Conservation (phyloP, 1,140 invertebrate genomes). For the Sarcophaga bullata region DNA sequence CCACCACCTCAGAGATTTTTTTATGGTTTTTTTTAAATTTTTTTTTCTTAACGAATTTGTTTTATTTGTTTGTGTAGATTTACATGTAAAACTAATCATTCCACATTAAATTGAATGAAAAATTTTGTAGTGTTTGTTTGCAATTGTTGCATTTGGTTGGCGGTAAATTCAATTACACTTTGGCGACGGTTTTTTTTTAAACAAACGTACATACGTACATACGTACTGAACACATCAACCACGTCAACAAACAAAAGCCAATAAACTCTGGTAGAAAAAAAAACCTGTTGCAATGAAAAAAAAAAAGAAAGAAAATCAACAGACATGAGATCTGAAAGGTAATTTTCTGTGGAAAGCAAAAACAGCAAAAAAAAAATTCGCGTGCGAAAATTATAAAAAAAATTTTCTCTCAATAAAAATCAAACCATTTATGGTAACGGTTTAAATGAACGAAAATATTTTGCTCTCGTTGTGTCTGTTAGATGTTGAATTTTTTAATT, state of each 20-base stretch:
- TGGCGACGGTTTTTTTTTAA: slow-evolving; percentile 29
- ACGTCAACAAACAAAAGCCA: background rate
- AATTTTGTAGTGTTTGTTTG: no score
- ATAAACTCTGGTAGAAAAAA: background rate
- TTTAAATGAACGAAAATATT: background rate
- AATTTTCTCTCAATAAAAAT: slow-evolving; percentile 21
- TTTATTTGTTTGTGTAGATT: no score
- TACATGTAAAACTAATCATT: no score
- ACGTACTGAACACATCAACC: background rate
- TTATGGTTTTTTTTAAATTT: no score
- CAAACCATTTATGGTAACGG: slow-evolving; percentile 18
- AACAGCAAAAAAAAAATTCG: slow-evolving; percentile 27
- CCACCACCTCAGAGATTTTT: no score
- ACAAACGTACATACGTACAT: background rate
- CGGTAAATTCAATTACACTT: slow-evolving; percentile 36
- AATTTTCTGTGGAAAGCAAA: background rate
- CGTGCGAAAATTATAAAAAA: slow-evolving; percentile 36
- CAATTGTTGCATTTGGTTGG: slow-evolving; percentile 5
- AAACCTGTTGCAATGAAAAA: background rate
- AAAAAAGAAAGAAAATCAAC: background rate
- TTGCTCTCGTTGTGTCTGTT: background rate
- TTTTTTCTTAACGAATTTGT: no score
- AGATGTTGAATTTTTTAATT: background rate
- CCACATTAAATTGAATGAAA: no score
- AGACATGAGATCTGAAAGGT: background rate